Evolutionary conservation across 1,140 invertebrate genomes (phyloP), one percentile per base, ranked within the genome.

Genomic region (Caenorhabditis briggsae): DNA sequence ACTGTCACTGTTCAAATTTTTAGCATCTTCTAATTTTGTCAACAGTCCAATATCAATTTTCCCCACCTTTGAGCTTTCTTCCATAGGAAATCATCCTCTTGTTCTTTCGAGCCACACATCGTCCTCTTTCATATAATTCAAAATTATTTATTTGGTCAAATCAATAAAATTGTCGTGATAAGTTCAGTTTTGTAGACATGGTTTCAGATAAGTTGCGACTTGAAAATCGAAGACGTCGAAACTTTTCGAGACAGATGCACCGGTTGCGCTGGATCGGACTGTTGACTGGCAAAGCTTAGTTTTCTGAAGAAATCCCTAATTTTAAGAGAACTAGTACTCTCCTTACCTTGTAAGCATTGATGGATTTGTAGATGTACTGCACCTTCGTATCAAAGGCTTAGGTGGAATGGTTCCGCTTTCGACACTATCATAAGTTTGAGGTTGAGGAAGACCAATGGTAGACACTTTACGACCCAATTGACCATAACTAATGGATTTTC

Each of bases 401-500:
- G 70, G 70, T 23, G 70, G 70, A 23, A 3, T 5, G 11, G 43
- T 23, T 12, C 70, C 70, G 46, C 65, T 70, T 70, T 70, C 65
- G 3, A 48, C 65, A 23, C 11, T 50, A 2, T 78, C 70, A 1
- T 78, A 18, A 20, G 18, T 53, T 78, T 33, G 70, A 18, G 43
- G 70, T 8, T 50, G 46, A 23, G 70, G 46, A 12, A 78, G 8
- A 46, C 64, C 64, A 12, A 70, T 50, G 5, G 70, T 46, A 6
- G 70, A 78, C 2, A 78, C 43, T 53, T 78, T 78, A 7, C 70
- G 25, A 11, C 70, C 70, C 6, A 78, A 33, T 25, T 50, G 43
- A 50, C 84, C 84, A 78, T 70, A 41, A 16, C 61, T 65, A 2
- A 85, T 85, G 1, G 84, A 85, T 43, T 78, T 48, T 56, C 84